Conservation (phyloP, 2,888 invertebrate genomes). For the Axea sp. region DNA sequence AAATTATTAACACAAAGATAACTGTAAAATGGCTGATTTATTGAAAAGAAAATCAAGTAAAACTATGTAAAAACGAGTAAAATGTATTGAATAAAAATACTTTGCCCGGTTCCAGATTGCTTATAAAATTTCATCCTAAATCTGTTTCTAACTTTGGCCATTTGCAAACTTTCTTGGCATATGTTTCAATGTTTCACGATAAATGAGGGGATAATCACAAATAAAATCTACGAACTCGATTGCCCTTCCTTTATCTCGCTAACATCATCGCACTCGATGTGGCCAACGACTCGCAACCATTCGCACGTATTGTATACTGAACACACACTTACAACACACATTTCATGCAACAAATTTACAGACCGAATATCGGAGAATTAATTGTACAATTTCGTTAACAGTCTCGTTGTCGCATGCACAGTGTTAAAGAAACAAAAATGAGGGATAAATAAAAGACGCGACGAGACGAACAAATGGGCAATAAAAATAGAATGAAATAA, state of each 20-base stretch:
- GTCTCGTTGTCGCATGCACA: conserved; percentile 2
- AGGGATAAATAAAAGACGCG: too few species aligned
- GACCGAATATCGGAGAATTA: conserved; percentile 7
- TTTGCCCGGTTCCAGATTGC: conserved; percentile 47
- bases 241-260: conserved; percentile 14
- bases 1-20: too few species aligned
- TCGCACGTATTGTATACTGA: not conserved
- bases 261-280: conserved; percentile 42
- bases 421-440: too few species aligned
- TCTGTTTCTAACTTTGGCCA: conserved; percentile 70
- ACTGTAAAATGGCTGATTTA: too few species aligned
- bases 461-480: too few species aligned
- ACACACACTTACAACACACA: conserved; percentile 1
- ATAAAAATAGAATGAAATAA: too few species aligned
- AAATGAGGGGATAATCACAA: conserved; percentile 40
- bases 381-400: conserved; percentile 6
- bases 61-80: too few species aligned
- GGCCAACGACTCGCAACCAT: conserved; percentile 29
- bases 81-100: not conserved
- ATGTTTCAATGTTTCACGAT: conserved; percentile 52
- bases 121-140: conserved; percentile 58
- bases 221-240: conserved; percentile 18
- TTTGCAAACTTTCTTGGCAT: conserved; percentile 66
- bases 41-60: too few species aligned
- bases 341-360: conserved; percentile 11